phyloP scores from a whole-genome alignment of 1,140 invertebrate species.

The Hesperophylax magnus region DNA sequence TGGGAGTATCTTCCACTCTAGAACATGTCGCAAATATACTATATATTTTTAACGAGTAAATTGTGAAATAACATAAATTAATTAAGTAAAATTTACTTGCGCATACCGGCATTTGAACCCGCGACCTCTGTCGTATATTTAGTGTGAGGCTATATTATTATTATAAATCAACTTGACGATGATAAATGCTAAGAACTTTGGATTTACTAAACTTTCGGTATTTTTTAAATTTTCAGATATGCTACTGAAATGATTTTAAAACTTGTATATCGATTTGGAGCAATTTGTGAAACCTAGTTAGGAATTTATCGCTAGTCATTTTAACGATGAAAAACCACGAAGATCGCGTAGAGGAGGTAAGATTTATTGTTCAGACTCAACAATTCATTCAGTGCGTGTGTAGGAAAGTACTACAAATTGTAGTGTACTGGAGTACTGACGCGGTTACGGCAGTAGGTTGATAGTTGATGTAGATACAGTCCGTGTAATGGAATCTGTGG shows the following conservation, averaged over 20 bases:
- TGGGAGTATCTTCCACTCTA: too few relatives aligned
- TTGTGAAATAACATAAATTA: too few relatives aligned
- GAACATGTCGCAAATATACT: too few relatives aligned
- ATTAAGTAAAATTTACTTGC: too few relatives aligned
- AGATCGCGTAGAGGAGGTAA: background rate
- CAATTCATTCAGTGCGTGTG: slow-evolving; percentile 16
- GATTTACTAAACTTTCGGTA: too few relatives aligned
- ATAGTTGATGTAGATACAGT: background rate
- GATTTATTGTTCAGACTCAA: background rate
- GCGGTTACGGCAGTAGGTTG: background rate
- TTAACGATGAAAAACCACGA: slow-evolving; percentile 19
- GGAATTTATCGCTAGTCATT: slow-evolving; percentile 2
- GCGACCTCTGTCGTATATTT: too few relatives aligned
- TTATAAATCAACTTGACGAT: too few relatives aligned
- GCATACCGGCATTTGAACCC: too few relatives aligned
- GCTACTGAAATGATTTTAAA: background rate
- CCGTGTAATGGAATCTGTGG: background rate
- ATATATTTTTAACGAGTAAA: too few relatives aligned
- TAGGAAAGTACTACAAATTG: background rate
- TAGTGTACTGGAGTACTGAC: background rate
- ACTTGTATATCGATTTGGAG: background rate
- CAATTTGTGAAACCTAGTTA: background rate
- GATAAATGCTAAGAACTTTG: too few relatives aligned
- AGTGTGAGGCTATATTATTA: too few relatives aligned
- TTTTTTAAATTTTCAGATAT: too few relatives aligned